Base-by-base conservation (phyloP, 2,888 invertebrate genomes). In the Machimus rusticus region DNA sequence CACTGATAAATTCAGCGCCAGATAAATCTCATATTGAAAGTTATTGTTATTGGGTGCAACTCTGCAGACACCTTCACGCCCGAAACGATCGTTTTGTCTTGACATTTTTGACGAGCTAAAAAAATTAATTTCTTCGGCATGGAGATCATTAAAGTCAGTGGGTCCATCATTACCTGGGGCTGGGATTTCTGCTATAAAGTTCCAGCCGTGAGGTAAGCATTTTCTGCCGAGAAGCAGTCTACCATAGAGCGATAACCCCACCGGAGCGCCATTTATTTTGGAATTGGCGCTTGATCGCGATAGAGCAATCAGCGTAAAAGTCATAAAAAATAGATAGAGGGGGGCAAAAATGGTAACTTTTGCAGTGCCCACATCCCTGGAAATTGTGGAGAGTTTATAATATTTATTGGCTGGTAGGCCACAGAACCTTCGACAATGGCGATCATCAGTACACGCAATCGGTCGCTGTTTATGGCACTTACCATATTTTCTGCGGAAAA, bases 401-500 rank as follows among this genome's bases (percentile, higher is more conserved):
- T 66, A 84, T 84, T 84, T 74, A 84, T 66, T 39, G 84, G 74
- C 39, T 66, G 23, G 14, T 39, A 84, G 16, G 14, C n/a, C 12
- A 39, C 66, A 23, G 31, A 55, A 55, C 19, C 66, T 66, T 37
- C 37, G 84, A 84, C 84, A 84, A 84, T 84, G 39, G 23, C 46
- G 39, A 84, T 84, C 84, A 84, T 84, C 84, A 37, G 84, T 37
- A 43, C 84, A 66, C 84, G 84, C 74, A 84, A 84, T 84, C 84
- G 84, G 46, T 34, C 51, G 57, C 66, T 84, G 66, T 74, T 84
- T 84, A 84, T 84, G 84, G 84, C 84, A 66, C 66, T 84, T 81
- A 66, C 23, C 84, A 84, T 51, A 51, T n/a, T 84, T 84, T 84
- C 39, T 34, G 16, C 51, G 37, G 39, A 66, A 84, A 46, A 84